Base-by-base conservation (phyloP, 2,888 invertebrate species). In the Drosophila neonasuta region DNA sequence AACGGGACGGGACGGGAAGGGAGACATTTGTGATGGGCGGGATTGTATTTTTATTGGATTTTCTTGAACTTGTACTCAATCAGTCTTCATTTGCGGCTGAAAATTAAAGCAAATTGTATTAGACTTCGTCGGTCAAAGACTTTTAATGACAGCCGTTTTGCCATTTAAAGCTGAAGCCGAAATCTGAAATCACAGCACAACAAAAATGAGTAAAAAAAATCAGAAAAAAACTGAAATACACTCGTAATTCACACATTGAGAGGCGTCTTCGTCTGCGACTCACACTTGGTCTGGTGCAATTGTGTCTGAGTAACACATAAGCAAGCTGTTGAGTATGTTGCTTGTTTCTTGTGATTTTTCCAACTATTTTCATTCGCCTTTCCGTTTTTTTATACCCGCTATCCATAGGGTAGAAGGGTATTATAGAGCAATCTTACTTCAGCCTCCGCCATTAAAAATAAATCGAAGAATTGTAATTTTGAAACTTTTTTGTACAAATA, bases 51-150 rank as follows among this genome's bases (percentile, higher is more conserved):
- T 79, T 81, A 81, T 73, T 84, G 79, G 68, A 77, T 84, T 77
- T 66, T 36, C 52, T 57, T 50, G 55, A 61, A 56, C 58, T 66
- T 66, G 59, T 46, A 36, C 66, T 58, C 78, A 83, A 83, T 83
- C 78, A 83, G 78, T 72, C 67, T 68, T 75, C 68, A 67, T 79
- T 79, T 70, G 77, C 68, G 66, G 69, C 51, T 34, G 57, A 57
- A 77, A 80, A 79, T 79, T 77, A 73, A 79, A 71, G 68, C 54
- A 79, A 81, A 84, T 79, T 71, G 74, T 54, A 79, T 80, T 84
- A 68, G 50, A 58, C 34, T 54, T 42, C 46, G 46, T 51, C 17
- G 52, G 50, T 41, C 66, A 68, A 61, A 46, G 50, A 71, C 51
- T 59, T 49, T 62, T 68, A 62, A 71, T 68, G 61, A 73, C 44